phyloP scores from a whole-genome alignment of 64 coral and sea anemone species.

The Astreopora myriophthalma region DNA sequence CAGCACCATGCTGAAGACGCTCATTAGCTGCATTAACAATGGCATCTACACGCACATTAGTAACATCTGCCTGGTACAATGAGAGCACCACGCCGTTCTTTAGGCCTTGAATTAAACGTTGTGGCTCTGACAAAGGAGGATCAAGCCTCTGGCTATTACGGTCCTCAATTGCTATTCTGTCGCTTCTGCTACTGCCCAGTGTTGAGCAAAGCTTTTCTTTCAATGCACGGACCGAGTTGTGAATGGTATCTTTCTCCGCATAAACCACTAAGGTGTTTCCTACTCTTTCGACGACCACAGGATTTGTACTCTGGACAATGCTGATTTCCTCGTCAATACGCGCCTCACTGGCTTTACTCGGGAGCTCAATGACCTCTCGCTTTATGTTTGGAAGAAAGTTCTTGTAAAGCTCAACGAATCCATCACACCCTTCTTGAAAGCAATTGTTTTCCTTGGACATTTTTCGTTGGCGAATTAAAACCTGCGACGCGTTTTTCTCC shows the following conservation, averaged over 20 bases:
- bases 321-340: not conserved
- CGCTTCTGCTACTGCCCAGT: not conserved
- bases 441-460: too few species aligned
- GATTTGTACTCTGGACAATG: not conserved
- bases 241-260: not conserved
- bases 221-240: not conserved
- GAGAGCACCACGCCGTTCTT: slow-evolving; percentile 12
- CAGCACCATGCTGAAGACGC: slow-evolving; percentile 3
- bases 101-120: not conserved
- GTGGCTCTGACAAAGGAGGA: not conserved
- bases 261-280: not conserved
- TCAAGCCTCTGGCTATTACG: too few species aligned
- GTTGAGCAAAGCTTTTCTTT: not conserved
- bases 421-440: not conserved
- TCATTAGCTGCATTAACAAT: slow-evolving; percentile 72
- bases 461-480: not conserved
- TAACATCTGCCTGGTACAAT: slow-evolving; percentile 67
- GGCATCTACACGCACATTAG: slow-evolving; percentile 47
- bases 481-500: not conserved
- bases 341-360: not conserved
- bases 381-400: not conserved
- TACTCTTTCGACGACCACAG: not conserved
- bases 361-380: not conserved
- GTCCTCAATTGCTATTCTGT: not conserved
- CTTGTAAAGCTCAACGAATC: slow-evolving; percentile 30